Base-by-base conservation (phyloP, 2,797 vertebrate genomes). In the Decapterus maruadsi region DNA sequence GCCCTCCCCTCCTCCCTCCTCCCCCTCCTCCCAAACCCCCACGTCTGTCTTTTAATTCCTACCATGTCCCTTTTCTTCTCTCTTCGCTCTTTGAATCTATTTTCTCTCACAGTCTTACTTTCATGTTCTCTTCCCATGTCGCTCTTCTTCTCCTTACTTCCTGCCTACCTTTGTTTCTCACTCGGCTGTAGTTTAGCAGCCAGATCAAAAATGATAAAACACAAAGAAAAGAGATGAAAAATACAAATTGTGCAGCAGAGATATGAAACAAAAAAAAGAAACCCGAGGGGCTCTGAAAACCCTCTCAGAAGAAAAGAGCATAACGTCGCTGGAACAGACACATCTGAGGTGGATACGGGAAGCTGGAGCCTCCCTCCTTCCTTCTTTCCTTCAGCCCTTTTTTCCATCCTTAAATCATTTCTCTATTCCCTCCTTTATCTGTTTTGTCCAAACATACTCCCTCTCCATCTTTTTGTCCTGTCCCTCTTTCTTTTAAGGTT, bases 121-220 rank as follows among this genome's bases (percentile, higher is more conserved):
- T 85, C n/a, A 72, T 45, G 45, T 63, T 48, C 16, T 65, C 46
- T n/a, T 75, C 20, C 8, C 20, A 7, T 9, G 20, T 16, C 20
- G 64, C 29, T 53, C 50, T 29, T 67, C 46, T 45, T 68, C 56
- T 69, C 29, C 31, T 17, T 38, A 6, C 36, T 42, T 57, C 43
- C 71, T 26, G 14, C 45, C 48, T 8, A 8, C 31, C 38, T 54
- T 63, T 59, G 5, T 71, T 58, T 57, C 45, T 50, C 45, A 10
- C 26, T 69, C 62, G 43, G 14, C 45, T 73, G 50, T 16, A 36
- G 55, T 87, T 80, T 62, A 70, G 45, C 45, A 71, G 58, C 29
- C 65, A 69, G 84, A 82, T 75, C 51, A 80, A 75, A 75, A 82
- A 81, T 63, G 48, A 48, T 63, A 55, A 79, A 66, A 58, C 51